phyloP scores from a whole-genome alignment of 2,797 vertebrate genomes.

The Anguilla pacifica region DNA sequence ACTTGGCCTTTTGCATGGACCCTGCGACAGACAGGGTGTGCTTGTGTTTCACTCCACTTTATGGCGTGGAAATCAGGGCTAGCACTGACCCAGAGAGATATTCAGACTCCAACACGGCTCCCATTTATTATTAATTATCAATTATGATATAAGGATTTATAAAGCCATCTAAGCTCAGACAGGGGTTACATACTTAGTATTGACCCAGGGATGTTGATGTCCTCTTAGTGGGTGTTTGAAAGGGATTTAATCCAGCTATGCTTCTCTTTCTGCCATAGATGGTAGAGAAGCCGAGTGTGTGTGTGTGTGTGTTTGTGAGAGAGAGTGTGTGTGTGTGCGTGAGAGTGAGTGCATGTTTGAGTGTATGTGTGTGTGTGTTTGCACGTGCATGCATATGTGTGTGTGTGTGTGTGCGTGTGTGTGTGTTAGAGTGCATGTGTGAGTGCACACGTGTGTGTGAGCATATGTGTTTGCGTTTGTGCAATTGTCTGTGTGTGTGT shows the following conservation, averaged over 20 bases:
- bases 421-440: background rate
- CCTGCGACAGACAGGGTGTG: background rate
- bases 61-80: background rate
- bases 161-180: background rate
- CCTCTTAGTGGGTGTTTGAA: background rate
- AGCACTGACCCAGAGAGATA: background rate
- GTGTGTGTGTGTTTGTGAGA: background rate
- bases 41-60: background rate
- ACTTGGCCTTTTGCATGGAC: background rate
- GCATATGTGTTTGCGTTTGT: too few relatives aligned
- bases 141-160: background rate
- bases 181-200: conserved; percentile 17
- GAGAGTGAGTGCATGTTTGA: background rate
- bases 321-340: background rate
- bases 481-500: background rate
- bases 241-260: background rate
- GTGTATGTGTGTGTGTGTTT: background rate
- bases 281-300: background rate
- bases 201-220: conserved; percentile 5
- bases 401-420: background rate
- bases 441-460: too few relatives aligned
- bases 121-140: conserved; percentile 14
- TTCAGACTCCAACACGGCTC: background rate
- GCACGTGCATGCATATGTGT: background rate
- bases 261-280: background rate